These are phyloP conservation scores for Capreolus pygargus DNA, from an alignment of 2,113 vertebrate species.

Conservation along the genomic window DNA sequence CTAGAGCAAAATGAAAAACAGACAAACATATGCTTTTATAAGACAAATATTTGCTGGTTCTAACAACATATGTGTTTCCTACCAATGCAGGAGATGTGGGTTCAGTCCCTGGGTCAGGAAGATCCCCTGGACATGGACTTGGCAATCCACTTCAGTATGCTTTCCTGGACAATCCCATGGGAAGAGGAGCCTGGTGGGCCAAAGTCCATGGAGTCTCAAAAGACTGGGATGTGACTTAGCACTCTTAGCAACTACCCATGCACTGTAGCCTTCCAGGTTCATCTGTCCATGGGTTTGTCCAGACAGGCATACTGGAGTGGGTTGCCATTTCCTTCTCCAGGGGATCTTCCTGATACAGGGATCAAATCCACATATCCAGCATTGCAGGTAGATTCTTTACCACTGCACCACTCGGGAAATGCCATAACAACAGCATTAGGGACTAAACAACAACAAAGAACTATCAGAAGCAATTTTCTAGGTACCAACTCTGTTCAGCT, in stretches of 20 bases:
- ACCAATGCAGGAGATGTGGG: background rate
- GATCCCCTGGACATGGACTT: background rate
- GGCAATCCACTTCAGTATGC: background rate
- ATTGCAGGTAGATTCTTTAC: background rate
- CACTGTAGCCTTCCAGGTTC: background rate
- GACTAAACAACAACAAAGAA: background rate
- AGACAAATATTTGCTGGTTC: background rate
- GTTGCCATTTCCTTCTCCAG: background rate
- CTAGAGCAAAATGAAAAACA: fast-evolving
- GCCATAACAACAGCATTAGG: background rate
- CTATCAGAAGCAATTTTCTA: background rate
- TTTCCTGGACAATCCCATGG: background rate
- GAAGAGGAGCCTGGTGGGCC: background rate
- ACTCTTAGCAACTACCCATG: background rate
- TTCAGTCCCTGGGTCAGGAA: background rate
- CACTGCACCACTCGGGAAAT: background rate
- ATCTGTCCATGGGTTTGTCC: background rate
- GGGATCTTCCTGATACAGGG: background rate
- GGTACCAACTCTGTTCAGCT: background rate
- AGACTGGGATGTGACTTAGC: background rate
- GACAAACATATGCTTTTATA: background rate
- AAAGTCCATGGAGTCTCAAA: background rate
- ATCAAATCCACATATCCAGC: background rate
- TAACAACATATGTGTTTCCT: background rate
- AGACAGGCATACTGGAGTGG: background rate